These are phyloP conservation scores for Tupaia tana DNA, from an alignment of 2,113 vertebrate genomes.

Conservation along the genomic window DNA sequence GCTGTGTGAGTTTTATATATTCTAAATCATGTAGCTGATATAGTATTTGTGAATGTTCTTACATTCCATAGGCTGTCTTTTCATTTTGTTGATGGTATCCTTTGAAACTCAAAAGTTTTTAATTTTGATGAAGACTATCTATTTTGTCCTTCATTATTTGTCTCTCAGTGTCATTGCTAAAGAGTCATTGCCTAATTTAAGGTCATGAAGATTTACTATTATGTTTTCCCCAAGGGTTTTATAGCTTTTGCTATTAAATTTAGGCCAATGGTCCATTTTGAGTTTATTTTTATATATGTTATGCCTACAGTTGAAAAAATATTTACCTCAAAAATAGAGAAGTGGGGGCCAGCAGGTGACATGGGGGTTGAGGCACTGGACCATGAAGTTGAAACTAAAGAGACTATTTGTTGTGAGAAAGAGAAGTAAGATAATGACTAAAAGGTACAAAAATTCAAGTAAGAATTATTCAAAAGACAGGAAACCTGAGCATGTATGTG, in stretches of 20 bases:
- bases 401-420: neutral
- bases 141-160: neutral
- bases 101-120: neutral
- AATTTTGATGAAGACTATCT: slow-evolving; percentile 10
- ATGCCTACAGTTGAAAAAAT: neutral
- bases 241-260: neutral
- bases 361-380: too few species aligned
- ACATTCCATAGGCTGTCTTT: neutral
- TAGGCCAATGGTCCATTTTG: neutral
- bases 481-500: neutral
- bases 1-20: neutral
- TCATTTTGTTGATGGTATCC: neutral
- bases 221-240: neutral
- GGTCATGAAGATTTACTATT: neutral
- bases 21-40: neutral
- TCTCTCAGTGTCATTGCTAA: slow-evolving; percentile 4
- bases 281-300: neutral
- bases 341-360: too few species aligned
- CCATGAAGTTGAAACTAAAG: neutral
- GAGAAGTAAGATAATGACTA: neutral
- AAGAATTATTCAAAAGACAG: neutral
- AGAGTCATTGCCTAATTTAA: slow-evolving; percentile 9
- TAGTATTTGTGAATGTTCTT: neutral
- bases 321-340: slow-evolving; percentile 1
- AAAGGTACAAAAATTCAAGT: neutral